phyloP scores from a whole-genome alignment of 2,888 invertebrate genomes.

The Ichneumoninae sp. region DNA sequence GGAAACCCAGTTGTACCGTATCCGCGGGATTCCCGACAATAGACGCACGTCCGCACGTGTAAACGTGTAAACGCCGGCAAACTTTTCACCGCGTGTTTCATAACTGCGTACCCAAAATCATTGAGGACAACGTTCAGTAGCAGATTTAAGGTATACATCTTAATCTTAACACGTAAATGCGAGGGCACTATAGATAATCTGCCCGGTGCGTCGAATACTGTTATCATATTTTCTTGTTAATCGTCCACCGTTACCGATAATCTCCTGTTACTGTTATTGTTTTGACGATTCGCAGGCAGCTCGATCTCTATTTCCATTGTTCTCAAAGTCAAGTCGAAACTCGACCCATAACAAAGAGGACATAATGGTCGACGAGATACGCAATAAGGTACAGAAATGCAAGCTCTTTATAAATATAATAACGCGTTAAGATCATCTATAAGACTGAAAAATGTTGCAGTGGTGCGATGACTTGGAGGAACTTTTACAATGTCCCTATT shows the following conservation, averaged over 20 bases:
- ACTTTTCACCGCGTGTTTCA: background rate
- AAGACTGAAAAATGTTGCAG: conserved; percentile 37
- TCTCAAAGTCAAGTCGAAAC: background rate
- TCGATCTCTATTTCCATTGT: background rate
- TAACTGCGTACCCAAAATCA: background rate
- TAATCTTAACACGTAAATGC: no score
- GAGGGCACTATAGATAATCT: background rate
- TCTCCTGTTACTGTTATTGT: background rate
- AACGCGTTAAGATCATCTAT: background rate
- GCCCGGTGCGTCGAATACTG: background rate
- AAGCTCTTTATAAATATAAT: background rate
- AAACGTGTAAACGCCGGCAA: background rate
- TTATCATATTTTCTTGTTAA: background rate
- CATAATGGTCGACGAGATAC: conserved; percentile 32
- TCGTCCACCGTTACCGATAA: background rate
- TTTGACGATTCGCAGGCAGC: background rate
- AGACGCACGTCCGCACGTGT: background rate
- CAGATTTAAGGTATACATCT: no score
- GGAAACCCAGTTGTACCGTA: background rate
- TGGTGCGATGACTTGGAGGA: conserved; percentile 84
- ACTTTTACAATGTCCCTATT: conserved; percentile 87
- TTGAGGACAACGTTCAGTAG: background rate
- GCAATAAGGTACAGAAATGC: conserved; percentile 25
- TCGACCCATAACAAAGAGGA: background rate
- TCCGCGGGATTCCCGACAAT: background rate